Evolutionary conservation across 2,113 vertebrate species (phyloP), one percentile per base, ranked within the genome.

Genomic region (Stictonetta naevosa): DNA sequence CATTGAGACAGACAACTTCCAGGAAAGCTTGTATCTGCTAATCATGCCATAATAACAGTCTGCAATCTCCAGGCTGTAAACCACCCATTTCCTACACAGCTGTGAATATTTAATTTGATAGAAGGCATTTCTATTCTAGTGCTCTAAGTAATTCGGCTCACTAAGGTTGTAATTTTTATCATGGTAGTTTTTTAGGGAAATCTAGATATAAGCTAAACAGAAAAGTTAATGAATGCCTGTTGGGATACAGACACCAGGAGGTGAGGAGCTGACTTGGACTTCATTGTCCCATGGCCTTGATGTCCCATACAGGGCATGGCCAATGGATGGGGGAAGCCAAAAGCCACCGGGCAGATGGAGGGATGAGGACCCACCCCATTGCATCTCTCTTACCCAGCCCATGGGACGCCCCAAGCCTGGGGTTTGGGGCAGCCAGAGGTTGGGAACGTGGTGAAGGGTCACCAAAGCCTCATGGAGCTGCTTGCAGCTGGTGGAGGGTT

Each of bases 91-190:
- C 93, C 28, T 4, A 26, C 93, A 53, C 96, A 97, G 95, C 91
- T 96, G 96, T 92, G 92, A 82, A 74, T 89, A 69, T 82, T 91
- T 76, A 95, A 94, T 95, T 95, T 2, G 0, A 67, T 38, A 79
- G 84, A 88, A 94, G 31, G 66, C 86, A 89, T 71, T 93, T 73
- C 84, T 85, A 76, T 50, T 40, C 89, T 92, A 62, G 91, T 60
- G 71, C 94, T 95, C 84, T 79, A 46, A 73, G 82, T 84, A 95
- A 94, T 96, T 95, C 96, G 89, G 34, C 84, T 93, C 0, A 0
- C 86, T 79, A 88, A 75, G 74, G 83, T 93, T 78, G 86, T 91
- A 93, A 95, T 95, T 96, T 92, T 93, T 91, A 95, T 92, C 77
- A 36, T 84, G 55, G 77, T 73, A 71, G 36, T 40, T 94, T 94